These are phyloP conservation scores for Agriopis aurantiaria DNA, from an alignment of 2,888 invertebrate genomes.

Conservation along the genomic window DNA sequence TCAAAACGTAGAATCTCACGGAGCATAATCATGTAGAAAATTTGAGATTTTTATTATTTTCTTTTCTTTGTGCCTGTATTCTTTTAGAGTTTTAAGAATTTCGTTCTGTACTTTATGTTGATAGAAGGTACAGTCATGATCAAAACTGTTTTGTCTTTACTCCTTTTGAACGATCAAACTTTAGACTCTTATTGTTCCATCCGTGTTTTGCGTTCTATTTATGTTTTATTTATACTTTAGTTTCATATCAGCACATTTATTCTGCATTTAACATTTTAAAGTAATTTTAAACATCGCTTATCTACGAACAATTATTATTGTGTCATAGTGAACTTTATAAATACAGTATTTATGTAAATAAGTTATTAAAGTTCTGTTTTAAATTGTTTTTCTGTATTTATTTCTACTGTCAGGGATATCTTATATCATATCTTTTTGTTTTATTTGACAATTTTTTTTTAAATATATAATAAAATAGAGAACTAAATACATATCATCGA, in stretches of 20 bases:
- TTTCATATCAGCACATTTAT: slow-evolving; percentile 66
- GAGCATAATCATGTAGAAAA: slow-evolving; percentile 43
- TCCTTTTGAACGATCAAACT: background rate
- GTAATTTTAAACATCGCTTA: slow-evolving; percentile 50
- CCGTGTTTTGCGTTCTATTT: slow-evolving; percentile 41
- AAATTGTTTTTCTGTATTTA: slow-evolving; percentile 58
- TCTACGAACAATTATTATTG: slow-evolving; percentile 50
- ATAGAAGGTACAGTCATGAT: slow-evolving; percentile 13
- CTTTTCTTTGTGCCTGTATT: background rate
- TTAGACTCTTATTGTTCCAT: slow-evolving; percentile 19
- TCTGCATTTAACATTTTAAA: slow-evolving; percentile 71
- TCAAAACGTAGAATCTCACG: slow-evolving; percentile 74
- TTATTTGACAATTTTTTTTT: background rate
- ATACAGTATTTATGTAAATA: slow-evolving; percentile 67
- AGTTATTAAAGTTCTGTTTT: slow-evolving; percentile 76
- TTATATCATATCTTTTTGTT: no score
- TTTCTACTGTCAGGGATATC: slow-evolving; percentile 25
- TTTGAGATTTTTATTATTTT: slow-evolving; percentile 41
- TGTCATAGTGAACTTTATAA: slow-evolving; percentile 47
- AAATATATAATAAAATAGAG: no score
- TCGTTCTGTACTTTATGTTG: background rate
- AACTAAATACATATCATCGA: no score
- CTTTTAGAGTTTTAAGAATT: background rate
- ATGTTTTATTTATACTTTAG: slow-evolving; percentile 52
- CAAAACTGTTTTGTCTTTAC: slow-evolving; percentile 19